These are phyloP conservation scores for Pyrochroa serraticornis DNA, from an alignment of 2,888 invertebrate species.

Conservation along the genomic window DNA sequence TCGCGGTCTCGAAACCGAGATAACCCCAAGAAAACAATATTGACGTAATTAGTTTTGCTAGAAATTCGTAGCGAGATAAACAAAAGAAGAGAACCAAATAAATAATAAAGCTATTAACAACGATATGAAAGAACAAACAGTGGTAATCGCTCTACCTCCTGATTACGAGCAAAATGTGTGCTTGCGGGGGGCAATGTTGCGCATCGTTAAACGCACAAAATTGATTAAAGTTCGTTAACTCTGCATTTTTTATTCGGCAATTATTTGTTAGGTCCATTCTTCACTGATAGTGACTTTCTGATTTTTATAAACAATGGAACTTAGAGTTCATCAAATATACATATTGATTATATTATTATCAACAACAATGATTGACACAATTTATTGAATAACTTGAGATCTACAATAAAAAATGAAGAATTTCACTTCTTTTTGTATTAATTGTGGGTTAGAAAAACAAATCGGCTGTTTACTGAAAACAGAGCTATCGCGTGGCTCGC, in stretches of 20 bases:
- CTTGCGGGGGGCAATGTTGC: conserved; percentile 7
- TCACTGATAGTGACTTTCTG: neutral
- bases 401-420: too few species aligned
- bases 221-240: conserved; percentile 25
- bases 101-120: neutral
- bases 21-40: neutral
- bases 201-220: conserved; percentile 11
- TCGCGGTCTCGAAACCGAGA: neutral
- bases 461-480: too few species aligned
- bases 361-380: too few species aligned
- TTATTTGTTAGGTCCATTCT: conserved; percentile 4
- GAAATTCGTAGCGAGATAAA: neutral
- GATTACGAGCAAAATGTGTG: conserved; percentile 3
- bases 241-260: conserved; percentile 13
- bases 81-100: neutral
- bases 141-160: neutral
- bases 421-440: too few species aligned
- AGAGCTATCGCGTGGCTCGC: too few species aligned
- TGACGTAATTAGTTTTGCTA: conserved; percentile 1
- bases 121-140: neutral
- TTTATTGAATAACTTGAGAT: too few species aligned
- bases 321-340: conserved; percentile 1
- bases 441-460: too few species aligned
- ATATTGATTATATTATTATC: neutral
- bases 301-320: conserved; percentile 11